Evolutionary conservation across 2,113 vertebrate species (phyloP).

Genomic region (Ciconia stormi): DNA sequence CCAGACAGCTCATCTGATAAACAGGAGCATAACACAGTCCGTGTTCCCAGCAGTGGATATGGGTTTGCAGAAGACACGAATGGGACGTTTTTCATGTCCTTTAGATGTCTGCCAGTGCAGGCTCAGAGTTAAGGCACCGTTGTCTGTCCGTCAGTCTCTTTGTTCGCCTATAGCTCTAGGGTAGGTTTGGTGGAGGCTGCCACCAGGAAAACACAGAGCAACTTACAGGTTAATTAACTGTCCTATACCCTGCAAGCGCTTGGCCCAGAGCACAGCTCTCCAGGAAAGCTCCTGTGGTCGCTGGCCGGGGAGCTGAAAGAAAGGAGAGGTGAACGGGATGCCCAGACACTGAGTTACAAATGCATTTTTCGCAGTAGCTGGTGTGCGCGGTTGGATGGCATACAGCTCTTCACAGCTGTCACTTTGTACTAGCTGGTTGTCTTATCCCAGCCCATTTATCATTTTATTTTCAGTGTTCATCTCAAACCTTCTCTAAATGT

Average conservation of each 20-base stretch:
- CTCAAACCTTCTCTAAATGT: neutral
- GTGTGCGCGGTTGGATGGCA: neutral
- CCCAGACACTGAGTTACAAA: neutral
- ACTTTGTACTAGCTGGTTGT: neutral
- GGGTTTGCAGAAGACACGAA: neutral
- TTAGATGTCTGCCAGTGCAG: neutral
- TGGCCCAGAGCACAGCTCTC: neutral
- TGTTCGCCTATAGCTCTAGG: neutral
- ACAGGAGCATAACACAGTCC: fast-evolving
- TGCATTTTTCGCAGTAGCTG: neutral
- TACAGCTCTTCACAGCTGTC: neutral
- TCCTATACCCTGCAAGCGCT: neutral
- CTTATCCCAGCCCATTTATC: neutral
- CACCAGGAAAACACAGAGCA: neutral
- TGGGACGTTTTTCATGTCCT: neutral
- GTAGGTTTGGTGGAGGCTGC: neutral
- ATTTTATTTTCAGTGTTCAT: neutral
- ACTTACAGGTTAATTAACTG: neutral
- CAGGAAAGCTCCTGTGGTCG: neutral
- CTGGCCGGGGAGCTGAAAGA: neutral
- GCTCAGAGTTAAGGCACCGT: neutral
- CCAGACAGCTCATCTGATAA: neutral
- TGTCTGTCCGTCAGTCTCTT: neutral
- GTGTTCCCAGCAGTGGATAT: neutral
- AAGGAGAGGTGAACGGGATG: neutral